phyloP scores from a whole-genome alignment of 2,888 invertebrate species.

The Drosophila conformis region DNA sequence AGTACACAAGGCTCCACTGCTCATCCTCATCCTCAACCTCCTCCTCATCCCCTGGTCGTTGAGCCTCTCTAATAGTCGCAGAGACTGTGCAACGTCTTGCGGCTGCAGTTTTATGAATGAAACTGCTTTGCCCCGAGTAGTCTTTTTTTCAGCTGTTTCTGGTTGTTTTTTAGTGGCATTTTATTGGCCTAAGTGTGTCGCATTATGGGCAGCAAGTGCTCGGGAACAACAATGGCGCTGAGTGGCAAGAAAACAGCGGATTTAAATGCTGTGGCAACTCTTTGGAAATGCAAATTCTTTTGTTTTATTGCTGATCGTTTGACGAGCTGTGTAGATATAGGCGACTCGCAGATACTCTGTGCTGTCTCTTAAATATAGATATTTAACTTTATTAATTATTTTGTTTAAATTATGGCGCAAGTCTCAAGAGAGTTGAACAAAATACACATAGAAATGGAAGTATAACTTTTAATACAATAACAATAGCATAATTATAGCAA shows the following conservation, averaged over 20 bases:
- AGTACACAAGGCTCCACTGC: conserved; percentile 24
- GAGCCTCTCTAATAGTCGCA: conserved; percentile 22
- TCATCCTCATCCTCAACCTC: background rate
- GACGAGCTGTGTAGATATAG: background rate
- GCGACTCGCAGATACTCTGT: background rate
- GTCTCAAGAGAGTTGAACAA: background rate
- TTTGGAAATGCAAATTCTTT: conserved; percentile 18
- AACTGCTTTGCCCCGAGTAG: conserved; percentile 30
- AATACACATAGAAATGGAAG: background rate
- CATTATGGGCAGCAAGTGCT: conserved; percentile 42
- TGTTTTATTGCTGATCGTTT: conserved; percentile 10
- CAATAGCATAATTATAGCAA: background rate
- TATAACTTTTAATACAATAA: background rate
- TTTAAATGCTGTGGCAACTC: conserved; percentile 19
- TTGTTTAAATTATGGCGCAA: too few species aligned
- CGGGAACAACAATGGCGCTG: conserved; percentile 15
- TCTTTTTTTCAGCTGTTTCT: conserved; percentile 20
- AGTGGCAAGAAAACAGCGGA: conserved; percentile 9
- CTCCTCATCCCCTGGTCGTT: background rate
- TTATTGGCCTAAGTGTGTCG: conserved; percentile 63
- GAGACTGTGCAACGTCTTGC: conserved; percentile 37
- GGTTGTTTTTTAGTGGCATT: conserved; percentile 57
- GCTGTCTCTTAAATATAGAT: background rate
- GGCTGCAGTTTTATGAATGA: conserved; percentile 76
- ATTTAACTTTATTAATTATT: too few species aligned